These are phyloP conservation scores for Petrocephalus schoutedeni DNA, from an alignment of 2,797 vertebrate species.

Conservation along the genomic window DNA sequence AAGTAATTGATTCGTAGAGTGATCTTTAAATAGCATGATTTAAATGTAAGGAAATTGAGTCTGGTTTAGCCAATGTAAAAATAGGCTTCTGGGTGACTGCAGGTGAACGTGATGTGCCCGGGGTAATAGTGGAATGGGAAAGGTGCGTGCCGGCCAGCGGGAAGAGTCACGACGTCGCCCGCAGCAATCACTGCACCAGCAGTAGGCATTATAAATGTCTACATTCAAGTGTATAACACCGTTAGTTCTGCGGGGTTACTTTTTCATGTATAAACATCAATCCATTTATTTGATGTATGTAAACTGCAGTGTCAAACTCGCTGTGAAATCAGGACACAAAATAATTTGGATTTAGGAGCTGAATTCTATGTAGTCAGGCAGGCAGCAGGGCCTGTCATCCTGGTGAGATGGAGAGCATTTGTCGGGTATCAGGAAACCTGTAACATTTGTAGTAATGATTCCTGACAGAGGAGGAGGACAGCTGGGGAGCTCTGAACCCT, in stretches of 20 bases:
- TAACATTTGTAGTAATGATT: background rate
- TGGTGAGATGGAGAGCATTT: background rate
- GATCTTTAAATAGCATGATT: background rate
- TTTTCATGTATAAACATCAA: background rate
- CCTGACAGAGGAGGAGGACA: background rate
- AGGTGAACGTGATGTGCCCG: background rate
- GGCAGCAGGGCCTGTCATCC: background rate
- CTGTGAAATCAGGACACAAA: background rate
- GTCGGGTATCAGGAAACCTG: background rate
- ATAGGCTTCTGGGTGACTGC: background rate
- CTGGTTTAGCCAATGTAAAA: conserved; percentile 8
- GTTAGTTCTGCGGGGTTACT: background rate
- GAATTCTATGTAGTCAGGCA: background rate
- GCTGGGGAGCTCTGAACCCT: background rate
- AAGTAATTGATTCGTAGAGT: background rate
- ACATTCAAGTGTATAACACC: background rate
- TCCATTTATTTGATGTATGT: background rate
- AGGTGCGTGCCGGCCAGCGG: background rate
- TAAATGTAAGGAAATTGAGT: conserved; percentile 6
- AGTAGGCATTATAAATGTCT: background rate
- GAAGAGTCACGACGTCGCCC: background rate
- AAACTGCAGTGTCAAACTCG: background rate
- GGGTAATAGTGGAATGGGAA: background rate
- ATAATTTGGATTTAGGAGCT: background rate
- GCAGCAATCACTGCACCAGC: background rate